These are phyloP conservation scores for Labroides dimidiatus DNA, from an alignment of 2,797 vertebrate species.

Conservation along the genomic window DNA sequence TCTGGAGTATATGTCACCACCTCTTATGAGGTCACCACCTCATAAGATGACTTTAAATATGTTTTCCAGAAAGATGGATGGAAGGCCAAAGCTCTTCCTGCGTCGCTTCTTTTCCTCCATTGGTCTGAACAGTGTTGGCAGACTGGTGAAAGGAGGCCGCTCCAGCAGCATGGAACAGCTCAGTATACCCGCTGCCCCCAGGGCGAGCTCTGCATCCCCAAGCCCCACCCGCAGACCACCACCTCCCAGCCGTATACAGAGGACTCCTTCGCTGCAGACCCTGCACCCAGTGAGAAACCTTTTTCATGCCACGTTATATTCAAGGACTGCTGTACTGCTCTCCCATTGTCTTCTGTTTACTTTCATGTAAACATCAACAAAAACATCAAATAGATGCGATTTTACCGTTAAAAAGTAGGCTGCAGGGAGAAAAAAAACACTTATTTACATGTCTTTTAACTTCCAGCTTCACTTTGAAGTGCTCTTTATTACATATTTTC, in stretches of 20 bases:
- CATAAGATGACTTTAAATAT: not conserved
- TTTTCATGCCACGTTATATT: not conserved
- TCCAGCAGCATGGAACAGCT: conserved; percentile 89
- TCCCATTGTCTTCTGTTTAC: not conserved
- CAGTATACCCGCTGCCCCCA: conserved; percentile 63
- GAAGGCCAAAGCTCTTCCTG: conserved; percentile 83
- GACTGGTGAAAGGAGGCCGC: conserved; percentile 82
- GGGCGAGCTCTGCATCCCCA: conserved; percentile 69
- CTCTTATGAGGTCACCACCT: not conserved
- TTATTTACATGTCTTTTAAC: conserved; percentile 26
- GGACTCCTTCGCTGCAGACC: conserved; percentile 84
- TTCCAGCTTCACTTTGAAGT: conserved; percentile 32
- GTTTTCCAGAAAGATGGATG: conserved; percentile 76
- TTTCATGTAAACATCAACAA: not conserved
- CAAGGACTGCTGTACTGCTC: not conserved
- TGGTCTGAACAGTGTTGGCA: conserved; percentile 84
- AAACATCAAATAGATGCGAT: not conserved
- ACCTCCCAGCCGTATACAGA: conserved; percentile 76
- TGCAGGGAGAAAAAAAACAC: not conserved
- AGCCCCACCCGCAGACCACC: conserved; percentile 78
- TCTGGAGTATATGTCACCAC: not conserved
- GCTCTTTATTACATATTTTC: conserved; percentile 34
- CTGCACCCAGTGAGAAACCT: conserved; percentile 75
- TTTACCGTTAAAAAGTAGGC: not conserved
- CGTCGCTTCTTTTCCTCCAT: conserved; percentile 87